These are phyloP conservation scores for Oreotrochilus melanogaster DNA, from an alignment of 2,113 vertebrate genomes.

Conservation along the genomic window DNA sequence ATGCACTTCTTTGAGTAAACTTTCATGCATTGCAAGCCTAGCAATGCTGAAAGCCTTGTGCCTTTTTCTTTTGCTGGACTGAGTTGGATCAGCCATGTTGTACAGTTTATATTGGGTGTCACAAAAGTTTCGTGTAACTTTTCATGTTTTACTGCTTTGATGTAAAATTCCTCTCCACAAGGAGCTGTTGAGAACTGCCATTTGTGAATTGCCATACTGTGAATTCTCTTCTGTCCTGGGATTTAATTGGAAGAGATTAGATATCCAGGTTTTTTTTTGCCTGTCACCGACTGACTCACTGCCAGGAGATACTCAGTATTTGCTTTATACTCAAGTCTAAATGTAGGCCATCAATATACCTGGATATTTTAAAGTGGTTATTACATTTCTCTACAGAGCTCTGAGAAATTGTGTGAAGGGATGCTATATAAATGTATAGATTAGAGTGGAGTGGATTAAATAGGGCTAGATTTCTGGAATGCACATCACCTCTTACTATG, in stretches of 20 bases:
- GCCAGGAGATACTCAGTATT: background rate
- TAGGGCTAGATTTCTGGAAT: slow-evolving; percentile 66
- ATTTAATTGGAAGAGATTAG: background rate
- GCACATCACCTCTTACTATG: slow-evolving; percentile 57
- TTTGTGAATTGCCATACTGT: background rate
- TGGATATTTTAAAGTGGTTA: background rate
- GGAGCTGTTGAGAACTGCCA: background rate
- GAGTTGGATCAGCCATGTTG: background rate
- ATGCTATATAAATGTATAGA: slow-evolving; percentile 52
- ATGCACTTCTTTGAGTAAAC: background rate
- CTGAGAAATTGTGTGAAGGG: slow-evolving; percentile 44
- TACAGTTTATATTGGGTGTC: background rate
- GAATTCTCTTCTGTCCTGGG: background rate
- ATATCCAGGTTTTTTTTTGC: background rate
- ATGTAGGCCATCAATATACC: background rate
- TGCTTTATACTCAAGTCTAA: background rate
- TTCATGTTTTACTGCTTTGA: background rate
- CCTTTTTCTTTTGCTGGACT: background rate
- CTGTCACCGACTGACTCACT: background rate
- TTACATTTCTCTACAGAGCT: slow-evolving; percentile 28
- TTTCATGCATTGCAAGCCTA: background rate
- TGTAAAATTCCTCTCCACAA: background rate
- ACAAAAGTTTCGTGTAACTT: background rate
- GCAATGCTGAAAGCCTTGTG: background rate
- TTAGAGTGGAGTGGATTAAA: slow-evolving; percentile 51